These are phyloP conservation scores for Cacoxenus indagator DNA, from an alignment of 2,888 invertebrate genomes.

Conservation along the genomic window DNA sequence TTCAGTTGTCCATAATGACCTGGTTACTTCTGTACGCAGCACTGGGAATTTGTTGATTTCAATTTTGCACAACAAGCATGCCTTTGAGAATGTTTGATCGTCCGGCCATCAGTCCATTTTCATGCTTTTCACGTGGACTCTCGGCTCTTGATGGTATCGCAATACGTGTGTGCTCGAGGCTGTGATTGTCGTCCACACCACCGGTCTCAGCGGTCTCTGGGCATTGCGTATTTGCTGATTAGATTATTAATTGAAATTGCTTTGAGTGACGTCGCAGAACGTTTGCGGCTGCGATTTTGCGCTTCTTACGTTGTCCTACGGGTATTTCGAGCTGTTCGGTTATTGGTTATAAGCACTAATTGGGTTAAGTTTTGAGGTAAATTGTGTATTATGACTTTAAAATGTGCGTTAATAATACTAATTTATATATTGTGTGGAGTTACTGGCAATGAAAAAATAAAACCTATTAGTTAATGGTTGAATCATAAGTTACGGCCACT, in stretches of 20 bases:
- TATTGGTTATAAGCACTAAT: not conserved
- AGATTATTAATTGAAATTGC: constrained; percentile 59
- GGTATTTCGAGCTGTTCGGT: not conserved
- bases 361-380: not conserved
- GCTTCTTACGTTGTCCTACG: not conserved
- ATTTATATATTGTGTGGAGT: no score
- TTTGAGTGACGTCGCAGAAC: not conserved
- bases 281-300: not conserved
- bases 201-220: not conserved
- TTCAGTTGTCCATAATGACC: constrained; percentile 48
- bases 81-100: not conserved
- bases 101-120: not conserved
- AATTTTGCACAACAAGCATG: constrained; percentile 9
- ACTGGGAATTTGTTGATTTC: constrained; percentile 16
- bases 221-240: constrained; percentile 43
- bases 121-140: not conserved
- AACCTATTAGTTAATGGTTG: no score
- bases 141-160: not conserved
- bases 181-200: not conserved
- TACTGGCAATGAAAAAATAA: no score
- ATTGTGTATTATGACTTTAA: no score
- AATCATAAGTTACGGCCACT: no score
- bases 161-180: not conserved
- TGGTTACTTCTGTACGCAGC: constrained; percentile 48
- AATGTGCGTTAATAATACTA: no score